phyloP scores from a whole-genome alignment of 2,888 invertebrate genomes.

The Epirrhoe alternata region DNA sequence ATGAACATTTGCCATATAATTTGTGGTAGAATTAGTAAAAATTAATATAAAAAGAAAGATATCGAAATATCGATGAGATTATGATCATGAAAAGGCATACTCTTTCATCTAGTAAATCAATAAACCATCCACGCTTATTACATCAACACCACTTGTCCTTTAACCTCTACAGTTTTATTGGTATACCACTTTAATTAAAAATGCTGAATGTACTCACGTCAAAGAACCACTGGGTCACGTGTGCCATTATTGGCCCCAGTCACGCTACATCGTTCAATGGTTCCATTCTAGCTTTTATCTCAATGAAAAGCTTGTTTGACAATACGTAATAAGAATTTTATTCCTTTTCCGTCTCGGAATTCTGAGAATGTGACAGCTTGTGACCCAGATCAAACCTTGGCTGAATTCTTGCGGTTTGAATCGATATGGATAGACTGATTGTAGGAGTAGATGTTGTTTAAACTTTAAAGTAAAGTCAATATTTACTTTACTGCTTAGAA shows the following conservation, averaged over 20 bases:
- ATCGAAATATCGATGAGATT: no score
- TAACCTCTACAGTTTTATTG: background rate
- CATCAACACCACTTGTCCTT: constrained; percentile 2
- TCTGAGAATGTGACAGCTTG: background rate
- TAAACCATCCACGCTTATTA: background rate
- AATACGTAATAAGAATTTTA: background rate
- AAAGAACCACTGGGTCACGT: constrained; percentile 9
- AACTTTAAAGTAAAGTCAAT: no score
- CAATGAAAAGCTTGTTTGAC: constrained; percentile 9
- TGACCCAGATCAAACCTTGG: background rate
- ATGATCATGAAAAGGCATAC: no score
- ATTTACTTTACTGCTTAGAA: no score
- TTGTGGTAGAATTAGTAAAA: no score
- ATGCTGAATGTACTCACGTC: background rate
- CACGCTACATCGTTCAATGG: constrained; percentile 14
- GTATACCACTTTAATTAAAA: background rate
- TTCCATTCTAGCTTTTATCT: constrained; percentile 7
- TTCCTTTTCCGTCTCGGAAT: background rate
- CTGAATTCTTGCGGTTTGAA: background rate
- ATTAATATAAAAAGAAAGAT: no score
- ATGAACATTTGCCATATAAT: no score
- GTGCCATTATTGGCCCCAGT: constrained; percentile 12
- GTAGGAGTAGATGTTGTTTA: no score
- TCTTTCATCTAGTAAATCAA: background rate
- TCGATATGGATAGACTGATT: no score